Percentiles rank a stretch among this genome's conserved stretches.
Conservation (phyloP, 2,113 vertebrate genomes). For the Takifugu flavidus region DNA sequence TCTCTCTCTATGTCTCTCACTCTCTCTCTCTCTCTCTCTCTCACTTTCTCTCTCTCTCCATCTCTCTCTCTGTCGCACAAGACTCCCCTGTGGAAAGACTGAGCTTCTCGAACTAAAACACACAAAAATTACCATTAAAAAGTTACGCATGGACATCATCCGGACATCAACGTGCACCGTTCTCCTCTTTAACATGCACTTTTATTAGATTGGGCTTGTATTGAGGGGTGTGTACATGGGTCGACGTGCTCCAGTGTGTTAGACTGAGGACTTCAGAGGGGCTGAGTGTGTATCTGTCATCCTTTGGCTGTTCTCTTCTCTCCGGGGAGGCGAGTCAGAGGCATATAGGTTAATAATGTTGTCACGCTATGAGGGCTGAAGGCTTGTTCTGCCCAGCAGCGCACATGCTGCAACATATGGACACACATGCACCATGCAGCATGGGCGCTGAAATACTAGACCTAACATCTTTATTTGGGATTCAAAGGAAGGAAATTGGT, state of each 20-base stretch:
- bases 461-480: background rate
- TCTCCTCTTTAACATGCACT: background rate
- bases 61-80: slow-evolving; percentile 12
- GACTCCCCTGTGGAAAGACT: slow-evolving; percentile 7
- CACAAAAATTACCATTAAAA: slow-evolving; percentile 17
- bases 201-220: background rate
- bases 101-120: slow-evolving; percentile 2
- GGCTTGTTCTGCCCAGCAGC: slow-evolving; percentile 38
- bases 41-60: slow-evolving; percentile 3
- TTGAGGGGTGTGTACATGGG: background rate
- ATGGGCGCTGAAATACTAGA: background rate
- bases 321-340: slow-evolving; percentile 18
- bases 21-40: slow-evolving; percentile 3
- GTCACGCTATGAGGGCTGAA: slow-evolving; percentile 38
- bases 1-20: background rate
- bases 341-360: slow-evolving; percentile 60
- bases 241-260: slow-evolving; percentile 10
- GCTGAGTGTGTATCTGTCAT: slow-evolving; percentile 16
- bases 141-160: too few relatives aligned
- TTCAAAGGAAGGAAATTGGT: slow-evolving; percentile 27
- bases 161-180: too few relatives aligned
- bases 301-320: slow-evolving; percentile 37
- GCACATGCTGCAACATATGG: slow-evolving; percentile 5
- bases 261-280: background rate
- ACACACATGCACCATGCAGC: slow-evolving; percentile 1